Conservation (phyloP, 2,888 invertebrate genomes). For the Cartodere bifasciata region DNA sequence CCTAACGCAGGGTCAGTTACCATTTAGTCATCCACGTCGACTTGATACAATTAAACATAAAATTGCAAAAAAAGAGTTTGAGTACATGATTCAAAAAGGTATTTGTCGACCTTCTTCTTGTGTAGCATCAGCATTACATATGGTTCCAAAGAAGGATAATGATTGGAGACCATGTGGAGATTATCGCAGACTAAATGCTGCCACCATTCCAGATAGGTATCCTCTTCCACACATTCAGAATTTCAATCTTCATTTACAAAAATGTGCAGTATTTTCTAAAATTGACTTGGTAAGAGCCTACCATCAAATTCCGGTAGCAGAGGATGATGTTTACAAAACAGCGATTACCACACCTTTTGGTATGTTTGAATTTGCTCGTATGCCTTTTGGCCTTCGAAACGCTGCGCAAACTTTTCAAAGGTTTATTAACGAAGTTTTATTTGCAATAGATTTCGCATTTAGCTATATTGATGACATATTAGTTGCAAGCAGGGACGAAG, state of each 20-base stretch:
- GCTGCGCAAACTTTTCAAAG: no score
- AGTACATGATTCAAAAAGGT: constrained; percentile 18
- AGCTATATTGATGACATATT: no score
- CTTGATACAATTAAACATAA: constrained; percentile 20
- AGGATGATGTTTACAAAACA: constrained; percentile 20
- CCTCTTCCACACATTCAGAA: no score
- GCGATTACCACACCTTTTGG: no score
- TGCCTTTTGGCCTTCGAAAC: no score
- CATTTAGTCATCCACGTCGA: constrained; percentile 20
- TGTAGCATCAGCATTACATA: constrained; percentile 24
- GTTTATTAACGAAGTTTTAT: no score
- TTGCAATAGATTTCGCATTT: no score
- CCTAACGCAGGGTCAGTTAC: constrained; percentile 17
- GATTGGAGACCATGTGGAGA: constrained; percentile 29
- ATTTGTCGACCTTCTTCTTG: constrained; percentile 20
- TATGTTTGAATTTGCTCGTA: no score
- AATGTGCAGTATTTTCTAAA: constrained; percentile 18
- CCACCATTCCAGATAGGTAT: no score
- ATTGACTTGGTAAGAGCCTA: constrained; percentile 26
- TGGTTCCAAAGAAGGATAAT: constrained; percentile 24
- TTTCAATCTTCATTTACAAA: no score
- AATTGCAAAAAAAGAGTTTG: constrained; percentile 7
- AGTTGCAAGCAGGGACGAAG: no score
- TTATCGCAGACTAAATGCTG: constrained; percentile 21
- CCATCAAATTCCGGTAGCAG: constrained; percentile 24